Evolutionary conservation across 2,113 vertebrate genomes (phyloP).

Genomic region (Heptranchias perlo): DNA sequence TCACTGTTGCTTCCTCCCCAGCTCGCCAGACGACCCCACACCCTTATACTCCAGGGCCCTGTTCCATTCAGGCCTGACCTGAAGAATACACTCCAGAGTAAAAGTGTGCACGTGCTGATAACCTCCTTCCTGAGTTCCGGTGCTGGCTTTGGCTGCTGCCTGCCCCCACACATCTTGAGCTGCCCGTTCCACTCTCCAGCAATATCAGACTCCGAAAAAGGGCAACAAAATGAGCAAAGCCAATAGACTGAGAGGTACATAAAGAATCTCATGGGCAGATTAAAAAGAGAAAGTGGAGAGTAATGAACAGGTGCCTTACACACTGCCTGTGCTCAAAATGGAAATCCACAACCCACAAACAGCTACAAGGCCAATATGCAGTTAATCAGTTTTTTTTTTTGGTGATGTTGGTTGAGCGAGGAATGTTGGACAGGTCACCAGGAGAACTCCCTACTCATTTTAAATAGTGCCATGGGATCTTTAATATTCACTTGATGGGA

Average conservation of each 20-base stretch:
- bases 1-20: not conserved
- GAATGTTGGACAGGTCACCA: not conserved
- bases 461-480: not conserved
- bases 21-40: too few species aligned
- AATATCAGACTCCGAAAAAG: not conserved
- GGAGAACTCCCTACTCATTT: not conserved
- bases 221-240: not conserved
- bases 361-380: not conserved
- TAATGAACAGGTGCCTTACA: not conserved
- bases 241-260: too few species aligned
- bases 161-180: not conserved
- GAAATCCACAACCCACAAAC: not conserved
- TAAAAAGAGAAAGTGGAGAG: not conserved
- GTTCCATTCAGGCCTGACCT: not conserved
- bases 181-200: not conserved
- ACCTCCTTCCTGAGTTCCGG: not conserved
- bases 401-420: not conserved
- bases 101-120: not conserved
- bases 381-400: not conserved
- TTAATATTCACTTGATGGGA: not conserved
- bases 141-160: not conserved
- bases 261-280: not conserved
- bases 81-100: not conserved
- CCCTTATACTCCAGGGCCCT: not conserved
- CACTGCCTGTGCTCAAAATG: not conserved